Evolutionary conservation across 2,113 vertebrate genomes (phyloP).

Genomic region (Abramis brama): DNA sequence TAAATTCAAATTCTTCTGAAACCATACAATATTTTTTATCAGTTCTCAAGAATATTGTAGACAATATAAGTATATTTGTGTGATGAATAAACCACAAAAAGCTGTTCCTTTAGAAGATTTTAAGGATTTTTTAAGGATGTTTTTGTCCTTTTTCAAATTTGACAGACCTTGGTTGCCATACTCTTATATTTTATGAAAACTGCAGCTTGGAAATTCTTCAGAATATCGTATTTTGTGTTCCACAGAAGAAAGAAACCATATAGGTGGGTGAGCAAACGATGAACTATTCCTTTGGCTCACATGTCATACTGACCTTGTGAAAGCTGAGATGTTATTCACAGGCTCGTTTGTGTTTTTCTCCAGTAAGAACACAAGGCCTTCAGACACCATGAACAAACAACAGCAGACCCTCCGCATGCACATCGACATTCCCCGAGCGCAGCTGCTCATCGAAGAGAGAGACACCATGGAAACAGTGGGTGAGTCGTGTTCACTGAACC

Average conservation of each 20-base stretch:
- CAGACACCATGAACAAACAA: constrained; percentile 94
- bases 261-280: neutral
- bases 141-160: neutral
- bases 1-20: no score
- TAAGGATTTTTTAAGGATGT: neutral
- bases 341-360: constrained; percentile 29
- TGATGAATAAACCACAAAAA: neutral
- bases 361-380: constrained; percentile 97
- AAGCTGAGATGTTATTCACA: neutral
- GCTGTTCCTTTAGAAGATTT: neutral
- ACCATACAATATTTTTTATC: no score
- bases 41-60: neutral
- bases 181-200: neutral
- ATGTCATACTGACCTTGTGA: neutral
- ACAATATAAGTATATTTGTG: neutral
- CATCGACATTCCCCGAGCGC: constrained; percentile 96
- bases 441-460: constrained; percentile 95
- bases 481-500: constrained; percentile 68
- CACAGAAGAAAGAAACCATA: neutral
- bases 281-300: neutral
- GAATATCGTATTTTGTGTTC: neutral
- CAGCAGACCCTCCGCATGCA: constrained; percentile 98
- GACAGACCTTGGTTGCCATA: neutral
- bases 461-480: constrained; percentile 99
- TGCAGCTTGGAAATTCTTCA: neutral